Evolutionary conservation across 2,113 vertebrate species (phyloP).

Genomic region (Acanthisitta chloris): DNA sequence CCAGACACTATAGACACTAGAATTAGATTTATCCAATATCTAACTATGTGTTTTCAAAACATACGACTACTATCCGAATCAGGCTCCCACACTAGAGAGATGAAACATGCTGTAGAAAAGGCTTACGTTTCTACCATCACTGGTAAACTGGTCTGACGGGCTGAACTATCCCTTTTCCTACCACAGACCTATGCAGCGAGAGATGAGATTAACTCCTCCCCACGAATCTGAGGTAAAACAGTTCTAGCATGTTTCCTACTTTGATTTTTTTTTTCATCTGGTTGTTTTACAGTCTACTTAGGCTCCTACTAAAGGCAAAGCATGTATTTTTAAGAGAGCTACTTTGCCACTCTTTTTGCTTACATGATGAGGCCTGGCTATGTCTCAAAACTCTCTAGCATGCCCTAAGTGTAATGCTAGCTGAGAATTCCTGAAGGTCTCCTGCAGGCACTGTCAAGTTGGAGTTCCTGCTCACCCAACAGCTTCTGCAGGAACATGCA

Average conservation of each 20-base stretch:
- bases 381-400: not conserved
- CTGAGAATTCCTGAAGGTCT: not conserved
- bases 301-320: not conserved
- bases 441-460: not conserved
- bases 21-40: not conserved
- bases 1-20: not conserved
- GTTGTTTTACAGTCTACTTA: not conserved
- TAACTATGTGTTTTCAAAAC: not conserved
- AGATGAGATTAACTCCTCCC: not conserved
- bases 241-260: not conserved
- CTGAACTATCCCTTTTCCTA: not conserved
- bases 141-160: not conserved
- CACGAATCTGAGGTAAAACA: not conserved
- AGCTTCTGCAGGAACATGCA: not conserved
- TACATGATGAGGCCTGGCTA: not conserved
- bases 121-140: not conserved
- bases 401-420: not conserved
- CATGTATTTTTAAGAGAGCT: not conserved
- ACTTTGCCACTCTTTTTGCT: not conserved
- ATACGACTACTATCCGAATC: not conserved
- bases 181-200: not conserved
- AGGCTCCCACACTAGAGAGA: not conserved
- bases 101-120: not conserved
- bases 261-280: not conserved
- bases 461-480: not conserved